These are phyloP conservation scores for Leucozona laternaria DNA, from an alignment of 2,888 invertebrate genomes.

Conservation along the genomic window DNA sequence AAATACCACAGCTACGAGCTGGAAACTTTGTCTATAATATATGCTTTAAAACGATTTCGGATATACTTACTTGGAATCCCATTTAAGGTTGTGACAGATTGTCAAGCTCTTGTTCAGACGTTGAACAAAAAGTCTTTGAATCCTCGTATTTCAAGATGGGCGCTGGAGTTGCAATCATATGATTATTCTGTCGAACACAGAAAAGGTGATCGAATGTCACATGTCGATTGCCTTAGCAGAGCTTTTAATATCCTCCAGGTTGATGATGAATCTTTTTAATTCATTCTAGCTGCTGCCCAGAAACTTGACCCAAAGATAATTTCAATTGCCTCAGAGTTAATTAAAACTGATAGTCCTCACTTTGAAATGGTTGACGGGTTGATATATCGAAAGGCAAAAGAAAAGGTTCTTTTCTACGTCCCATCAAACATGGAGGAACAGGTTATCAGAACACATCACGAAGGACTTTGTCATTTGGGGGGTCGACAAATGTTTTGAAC, in stretches of 20 bases:
- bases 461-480: constrained; percentile 78
- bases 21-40: constrained; percentile 20
- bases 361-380: constrained; percentile 14
- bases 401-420: constrained; percentile 41
- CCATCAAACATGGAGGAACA: constrained; percentile 60
- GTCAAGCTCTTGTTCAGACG: no score
- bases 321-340: background rate
- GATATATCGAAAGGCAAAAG: constrained; percentile 13
- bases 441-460: constrained; percentile 72
- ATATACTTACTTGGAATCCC: no score
- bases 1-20: constrained; percentile 73
- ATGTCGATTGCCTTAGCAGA: no score
- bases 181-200: no score
- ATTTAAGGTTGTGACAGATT: no score
- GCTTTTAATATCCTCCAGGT: no score
- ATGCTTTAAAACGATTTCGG: no score
- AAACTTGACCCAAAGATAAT: background rate
- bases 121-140: no score
- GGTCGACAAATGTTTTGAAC: constrained; percentile 77
- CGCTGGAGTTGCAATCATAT: no score
- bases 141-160: no score
- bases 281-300: background rate
- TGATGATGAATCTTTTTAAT: no score
- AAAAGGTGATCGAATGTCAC: no score
- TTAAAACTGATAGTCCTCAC: background rate